Base-by-base conservation (phyloP, 2,113 vertebrate species). In the Todiramphus saurophagus region DNA sequence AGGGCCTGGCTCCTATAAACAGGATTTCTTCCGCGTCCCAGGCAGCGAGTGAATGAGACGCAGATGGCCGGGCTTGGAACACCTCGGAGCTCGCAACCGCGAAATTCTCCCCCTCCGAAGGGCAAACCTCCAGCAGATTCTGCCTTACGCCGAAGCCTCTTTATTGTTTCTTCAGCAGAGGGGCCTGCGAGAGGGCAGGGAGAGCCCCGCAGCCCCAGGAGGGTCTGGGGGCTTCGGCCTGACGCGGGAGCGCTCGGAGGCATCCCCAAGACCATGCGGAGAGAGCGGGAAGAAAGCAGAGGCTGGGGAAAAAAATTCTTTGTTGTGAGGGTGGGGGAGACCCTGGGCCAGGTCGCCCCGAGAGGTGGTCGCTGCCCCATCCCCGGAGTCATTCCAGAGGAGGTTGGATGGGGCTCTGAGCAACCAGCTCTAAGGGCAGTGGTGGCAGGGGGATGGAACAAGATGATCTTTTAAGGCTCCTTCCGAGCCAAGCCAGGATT, bases 1-100 rank as follows among this genome's bases (percentile, higher is more conserved):
- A 89, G 19, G 63, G 41, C 37, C 76, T 93, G 84, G 94, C 90
- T 93, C 86, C 90, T 62, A 39, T 24, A 86, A 80, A 83, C 86
- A 81, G 80, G 86, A 89, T 89, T 96, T 94, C 86, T 84, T 18
- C 91, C 4, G 11, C 23, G 91, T 80, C 83, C 68, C 90, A 93
- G 92, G 95, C 95, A 95, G 95, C 0, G 10, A 95, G 92, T 20
- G 93, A 94, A 96, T 80, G 89, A 93, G 91, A 90, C 39, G 46
- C 95, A 92, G 93, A 95, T 88, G 92, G 90, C 33, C 0, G 21
- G 79, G 41, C 90, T 94, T 94, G 93, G 95, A 95, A 88, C 90
- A 90, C 94, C 92, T 90, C 96, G 19, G 63, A 0, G 3, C 79
- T 75, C 20, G 3, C 78, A 59, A 89, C 82, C 75, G 1, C 82